Percentiles rank a stretch among this genome's conserved stretches.
phyloP scores from a whole-genome alignment of 35 echinoderm and acorn worm genomes.

The Ptychodera flava region DNA sequence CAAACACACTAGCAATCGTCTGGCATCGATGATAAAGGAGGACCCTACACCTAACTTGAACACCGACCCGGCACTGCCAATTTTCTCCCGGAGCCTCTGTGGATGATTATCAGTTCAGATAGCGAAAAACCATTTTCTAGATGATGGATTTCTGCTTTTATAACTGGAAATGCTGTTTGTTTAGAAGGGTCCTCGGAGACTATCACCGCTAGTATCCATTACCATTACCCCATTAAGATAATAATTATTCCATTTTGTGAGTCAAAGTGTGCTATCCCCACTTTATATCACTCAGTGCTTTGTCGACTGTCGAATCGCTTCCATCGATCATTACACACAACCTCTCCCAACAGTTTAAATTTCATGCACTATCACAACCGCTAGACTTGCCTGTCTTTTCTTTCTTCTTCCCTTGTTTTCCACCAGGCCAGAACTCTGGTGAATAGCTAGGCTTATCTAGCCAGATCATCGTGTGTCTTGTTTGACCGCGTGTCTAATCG shows the following conservation, averaged over 20 bases:
- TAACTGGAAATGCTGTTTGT: not conserved
- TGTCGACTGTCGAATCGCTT: not conserved
- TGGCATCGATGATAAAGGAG: not conserved
- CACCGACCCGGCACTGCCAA: not conserved
- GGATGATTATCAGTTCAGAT: not conserved
- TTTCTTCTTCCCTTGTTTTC: no score
- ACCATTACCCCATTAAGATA: constrained; percentile 1
- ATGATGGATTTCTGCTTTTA: not conserved
- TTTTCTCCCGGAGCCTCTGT: not conserved
- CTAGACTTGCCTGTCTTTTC: no score
- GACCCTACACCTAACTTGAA: not conserved
- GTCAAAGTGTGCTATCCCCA: not conserved
- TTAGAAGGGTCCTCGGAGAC: not conserved
- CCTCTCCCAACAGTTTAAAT: no score
- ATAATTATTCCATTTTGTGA: not conserved
- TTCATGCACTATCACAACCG: no score
- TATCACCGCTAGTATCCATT: not conserved
- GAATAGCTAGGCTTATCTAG: no score
- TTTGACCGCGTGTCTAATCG: no score
- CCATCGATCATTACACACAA: not conserved
- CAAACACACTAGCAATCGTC: not conserved
- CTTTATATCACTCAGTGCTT: not conserved
- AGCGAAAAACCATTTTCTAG: not conserved
- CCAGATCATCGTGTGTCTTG: no score
- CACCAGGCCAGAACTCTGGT: no score